Conservation (phyloP, 2,888 invertebrate species). For the Eilema sororculum region DNA sequence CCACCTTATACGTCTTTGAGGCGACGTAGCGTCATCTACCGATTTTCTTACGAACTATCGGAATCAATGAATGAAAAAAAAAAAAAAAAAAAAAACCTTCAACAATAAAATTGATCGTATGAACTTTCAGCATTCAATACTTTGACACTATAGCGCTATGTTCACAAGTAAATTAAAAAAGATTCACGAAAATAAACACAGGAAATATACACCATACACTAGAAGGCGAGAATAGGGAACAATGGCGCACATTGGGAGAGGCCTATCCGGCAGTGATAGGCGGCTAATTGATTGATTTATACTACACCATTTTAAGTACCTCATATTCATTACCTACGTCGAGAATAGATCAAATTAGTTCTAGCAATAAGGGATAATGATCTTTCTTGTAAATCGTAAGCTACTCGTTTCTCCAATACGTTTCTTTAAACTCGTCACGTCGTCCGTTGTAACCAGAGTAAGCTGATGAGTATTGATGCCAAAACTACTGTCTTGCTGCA, state of each 20-base stretch:
- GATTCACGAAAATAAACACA: too few relatives aligned
- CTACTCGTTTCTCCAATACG: background rate
- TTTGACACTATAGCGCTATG: background rate
- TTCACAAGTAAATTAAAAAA: too few relatives aligned
- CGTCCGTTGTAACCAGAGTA: conserved; percentile 29
- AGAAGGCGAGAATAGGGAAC: too few relatives aligned
- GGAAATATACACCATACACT: too few relatives aligned
- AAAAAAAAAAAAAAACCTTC: too few relatives aligned
- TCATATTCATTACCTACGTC: background rate
- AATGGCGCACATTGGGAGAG: too few relatives aligned
- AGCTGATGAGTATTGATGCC: conserved; percentile 26
- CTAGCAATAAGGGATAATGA: background rate
- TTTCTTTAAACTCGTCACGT: conserved; percentile 32
- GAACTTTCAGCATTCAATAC: background rate
- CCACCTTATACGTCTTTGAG: too few relatives aligned
- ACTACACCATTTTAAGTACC: background rate
- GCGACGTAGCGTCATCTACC: too few relatives aligned
- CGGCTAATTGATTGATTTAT: too few relatives aligned
- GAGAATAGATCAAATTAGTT: background rate
- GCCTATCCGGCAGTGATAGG: too few relatives aligned
- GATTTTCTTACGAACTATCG: too few relatives aligned
- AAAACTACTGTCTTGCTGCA: conserved; percentile 25
- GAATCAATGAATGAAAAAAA: too few relatives aligned
- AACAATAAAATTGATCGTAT: background rate
- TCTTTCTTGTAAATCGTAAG: background rate